These are phyloP conservation scores for Rhea americana DNA, from an alignment of 2,113 vertebrate genomes.

Conservation along the genomic window DNA sequence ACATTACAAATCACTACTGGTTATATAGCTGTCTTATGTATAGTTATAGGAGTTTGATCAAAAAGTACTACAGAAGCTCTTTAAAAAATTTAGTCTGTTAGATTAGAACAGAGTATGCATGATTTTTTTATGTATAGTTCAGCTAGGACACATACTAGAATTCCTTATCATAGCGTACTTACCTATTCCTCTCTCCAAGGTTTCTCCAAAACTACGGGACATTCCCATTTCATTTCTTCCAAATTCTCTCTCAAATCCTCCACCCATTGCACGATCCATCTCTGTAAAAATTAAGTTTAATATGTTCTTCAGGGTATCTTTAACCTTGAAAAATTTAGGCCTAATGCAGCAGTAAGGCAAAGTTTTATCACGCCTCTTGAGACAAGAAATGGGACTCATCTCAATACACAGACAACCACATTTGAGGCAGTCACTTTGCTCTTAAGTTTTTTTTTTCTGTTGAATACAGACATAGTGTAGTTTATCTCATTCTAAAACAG, in stretches of 20 bases:
- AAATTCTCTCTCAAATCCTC: slow-evolving; percentile 88
- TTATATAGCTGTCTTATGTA: background rate
- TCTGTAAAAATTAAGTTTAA: slow-evolving; percentile 74
- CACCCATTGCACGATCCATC: slow-evolving; percentile 89
- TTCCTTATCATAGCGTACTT: slow-evolving; percentile 29
- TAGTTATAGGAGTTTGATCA: background rate
- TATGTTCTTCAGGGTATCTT: background rate
- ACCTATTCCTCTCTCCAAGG: slow-evolving; percentile 90
- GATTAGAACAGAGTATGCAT: fast-evolving
- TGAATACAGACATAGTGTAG: background rate
- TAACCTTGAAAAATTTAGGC: no score
- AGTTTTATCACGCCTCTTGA: background rate
- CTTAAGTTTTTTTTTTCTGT: background rate
- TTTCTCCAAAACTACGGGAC: slow-evolving; percentile 89
- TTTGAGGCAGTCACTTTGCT: background rate
- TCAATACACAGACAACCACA: background rate
- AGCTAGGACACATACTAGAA: background rate
- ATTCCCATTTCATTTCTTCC: slow-evolving; percentile 91
- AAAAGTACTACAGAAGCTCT: background rate
- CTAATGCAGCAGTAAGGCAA: background rate
- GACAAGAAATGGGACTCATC: background rate
- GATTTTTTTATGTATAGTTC: background rate
- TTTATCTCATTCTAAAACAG: background rate
- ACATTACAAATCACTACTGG: background rate
- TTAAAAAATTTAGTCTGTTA: background rate